These are phyloP conservation scores for Prietella phreatophila DNA, from an alignment of 2,113 vertebrate genomes.

Conservation along the genomic window DNA sequence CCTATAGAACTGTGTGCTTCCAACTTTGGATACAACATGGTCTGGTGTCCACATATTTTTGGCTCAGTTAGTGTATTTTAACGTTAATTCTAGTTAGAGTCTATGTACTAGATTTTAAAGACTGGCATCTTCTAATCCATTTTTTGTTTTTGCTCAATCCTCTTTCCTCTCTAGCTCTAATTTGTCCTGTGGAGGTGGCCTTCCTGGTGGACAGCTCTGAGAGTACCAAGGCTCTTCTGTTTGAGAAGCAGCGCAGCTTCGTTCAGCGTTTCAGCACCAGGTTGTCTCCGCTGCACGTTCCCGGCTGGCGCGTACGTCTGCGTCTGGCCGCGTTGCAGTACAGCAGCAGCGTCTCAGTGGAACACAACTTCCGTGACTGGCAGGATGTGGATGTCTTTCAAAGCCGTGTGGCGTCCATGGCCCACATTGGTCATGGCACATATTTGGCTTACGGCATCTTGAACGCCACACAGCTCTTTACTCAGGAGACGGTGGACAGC, in stretches of 20 bases:
- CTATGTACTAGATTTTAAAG: too few species aligned
- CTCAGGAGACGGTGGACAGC: conserved; percentile 68
- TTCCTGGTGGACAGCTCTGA: conserved; percentile 90
- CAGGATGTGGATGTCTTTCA: conserved; percentile 80
- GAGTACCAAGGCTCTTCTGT: conserved; percentile 74
- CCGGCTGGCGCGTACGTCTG: conserved; percentile 67
- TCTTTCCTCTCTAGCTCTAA: conserved; percentile 60
- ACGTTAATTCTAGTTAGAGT: not conserved
- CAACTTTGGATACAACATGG: not conserved
- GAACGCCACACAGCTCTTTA: conserved; percentile 82
- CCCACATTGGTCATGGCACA: conserved; percentile 81
- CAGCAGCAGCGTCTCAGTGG: conserved; percentile 80
- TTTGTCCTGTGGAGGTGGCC: conserved; percentile 80
- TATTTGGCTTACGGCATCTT: conserved; percentile 82
- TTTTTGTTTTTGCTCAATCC: not conserved
- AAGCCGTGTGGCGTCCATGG: conserved; percentile 70
- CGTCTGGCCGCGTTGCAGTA: conserved; percentile 83
- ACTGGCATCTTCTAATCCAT: not conserved
- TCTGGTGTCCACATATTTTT: not conserved
- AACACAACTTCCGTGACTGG: conserved; percentile 83
- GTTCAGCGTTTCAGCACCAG: conserved; percentile 71
- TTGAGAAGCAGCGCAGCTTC: conserved; percentile 80
- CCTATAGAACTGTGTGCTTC: not conserved
- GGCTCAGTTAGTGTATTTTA: not conserved
- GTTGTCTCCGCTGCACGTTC: conserved; percentile 68